Percentiles rank a stretch among this genome's conserved stretches.
phyloP scores from a whole-genome alignment of 2,113 vertebrate species.

The Myotis lucifugus region DNA sequence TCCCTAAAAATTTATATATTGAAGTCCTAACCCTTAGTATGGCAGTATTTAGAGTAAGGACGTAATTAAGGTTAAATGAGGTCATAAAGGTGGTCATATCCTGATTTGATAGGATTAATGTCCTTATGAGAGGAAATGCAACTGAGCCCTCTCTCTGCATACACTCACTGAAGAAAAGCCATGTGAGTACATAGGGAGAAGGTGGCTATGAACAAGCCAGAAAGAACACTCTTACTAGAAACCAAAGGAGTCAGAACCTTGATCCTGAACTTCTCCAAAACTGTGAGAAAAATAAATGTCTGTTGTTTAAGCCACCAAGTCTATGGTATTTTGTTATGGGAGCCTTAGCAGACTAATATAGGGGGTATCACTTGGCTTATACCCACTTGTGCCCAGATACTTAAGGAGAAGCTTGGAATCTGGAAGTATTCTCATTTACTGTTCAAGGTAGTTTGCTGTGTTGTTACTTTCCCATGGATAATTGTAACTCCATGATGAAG shows the following conservation, averaged over 20 bases:
- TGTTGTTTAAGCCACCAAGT: constrained; percentile 28
- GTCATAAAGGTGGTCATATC: neutral
- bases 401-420: constrained; percentile 21
- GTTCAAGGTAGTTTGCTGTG: constrained; percentile 52
- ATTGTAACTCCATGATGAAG: constrained; percentile 73
- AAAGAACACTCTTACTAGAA: neutral
- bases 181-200: neutral
- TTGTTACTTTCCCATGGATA: constrained; percentile 66
- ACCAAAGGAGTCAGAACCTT: neutral
- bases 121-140: neutral
- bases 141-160: neutral
- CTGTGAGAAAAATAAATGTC: constrained; percentile 44
- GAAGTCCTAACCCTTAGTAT: neutral
- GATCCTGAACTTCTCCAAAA: constrained; percentile 36
- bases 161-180: neutral
- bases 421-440: constrained; percentile 58
- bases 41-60: constrained; percentile 27
- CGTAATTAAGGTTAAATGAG: constrained; percentile 42
- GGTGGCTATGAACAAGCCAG: neutral
- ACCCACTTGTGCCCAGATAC: constrained; percentile 24
- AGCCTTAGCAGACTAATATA: neutral
- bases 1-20: neutral
- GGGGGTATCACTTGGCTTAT: neutral
- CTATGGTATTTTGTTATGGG: constrained; percentile 21
- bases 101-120: neutral